A percentile compares a stretch with the other conserved stretches of the same genome.
Evolutionary conservation across 2,888 invertebrate species (phyloP).

Genomic region (Drosophila aldrichi): DNA sequence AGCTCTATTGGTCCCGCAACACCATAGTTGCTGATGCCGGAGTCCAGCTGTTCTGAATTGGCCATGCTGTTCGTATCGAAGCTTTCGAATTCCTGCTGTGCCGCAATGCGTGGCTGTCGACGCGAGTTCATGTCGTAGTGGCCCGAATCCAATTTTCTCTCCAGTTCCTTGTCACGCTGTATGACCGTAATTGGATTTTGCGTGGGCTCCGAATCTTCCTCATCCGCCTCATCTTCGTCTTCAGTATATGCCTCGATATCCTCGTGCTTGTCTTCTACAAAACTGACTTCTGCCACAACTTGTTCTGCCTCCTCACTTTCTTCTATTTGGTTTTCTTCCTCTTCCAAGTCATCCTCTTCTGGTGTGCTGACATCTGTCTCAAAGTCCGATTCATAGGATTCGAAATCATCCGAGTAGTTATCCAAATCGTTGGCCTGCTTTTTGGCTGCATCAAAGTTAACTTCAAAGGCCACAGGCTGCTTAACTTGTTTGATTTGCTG

Average conservation of each 20-base stretch:
- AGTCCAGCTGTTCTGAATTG: constrained; percentile 83
- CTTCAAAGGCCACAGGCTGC: constrained; percentile 83
- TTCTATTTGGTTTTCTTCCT: constrained; percentile 18
- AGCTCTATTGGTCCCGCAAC: constrained; percentile 18
- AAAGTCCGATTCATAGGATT: constrained; percentile 87
- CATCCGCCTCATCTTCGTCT: constrained; percentile 13
- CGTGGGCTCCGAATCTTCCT: constrained; percentile 81
- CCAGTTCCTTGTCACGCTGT: constrained; percentile 85
- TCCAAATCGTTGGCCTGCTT: constrained; percentile 54
- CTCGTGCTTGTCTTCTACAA: not conserved
- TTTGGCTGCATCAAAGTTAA: constrained; percentile 71
- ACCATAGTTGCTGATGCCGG: constrained; percentile 83
- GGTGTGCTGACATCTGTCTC: constrained; percentile 82
- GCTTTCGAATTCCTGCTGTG: constrained; percentile 71
- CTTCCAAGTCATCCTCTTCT: constrained; percentile 46
- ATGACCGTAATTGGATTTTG: constrained; percentile 83
- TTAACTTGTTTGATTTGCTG: constrained; percentile 42
- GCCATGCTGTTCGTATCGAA: constrained; percentile 78
- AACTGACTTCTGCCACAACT: not conserved
- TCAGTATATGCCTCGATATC: not conserved
- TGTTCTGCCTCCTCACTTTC: not conserved
- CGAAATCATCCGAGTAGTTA: constrained; percentile 87
- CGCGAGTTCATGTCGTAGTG: constrained; percentile 86
- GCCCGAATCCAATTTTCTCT: constrained; percentile 87
- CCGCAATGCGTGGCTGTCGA: constrained; percentile 44